Conservation (phyloP, 2,113 vertebrate species). For the Dasyurus viverrinus region DNA sequence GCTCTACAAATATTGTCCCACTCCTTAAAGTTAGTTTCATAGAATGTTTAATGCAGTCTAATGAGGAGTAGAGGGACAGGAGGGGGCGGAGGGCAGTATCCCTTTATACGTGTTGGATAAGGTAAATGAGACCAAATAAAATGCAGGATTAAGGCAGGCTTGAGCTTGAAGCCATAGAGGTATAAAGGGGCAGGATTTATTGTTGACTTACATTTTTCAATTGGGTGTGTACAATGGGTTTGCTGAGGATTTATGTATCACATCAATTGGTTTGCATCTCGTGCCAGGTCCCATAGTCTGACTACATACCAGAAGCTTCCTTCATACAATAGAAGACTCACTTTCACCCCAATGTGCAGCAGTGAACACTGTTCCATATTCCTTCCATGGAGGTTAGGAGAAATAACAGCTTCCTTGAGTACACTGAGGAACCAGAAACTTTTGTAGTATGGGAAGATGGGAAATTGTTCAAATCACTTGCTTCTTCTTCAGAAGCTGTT, state of each 20-base stretch:
- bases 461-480: neutral
- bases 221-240: constrained; percentile 82
- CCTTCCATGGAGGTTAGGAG: neutral
- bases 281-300: constrained; percentile 68
- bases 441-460: neutral
- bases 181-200: constrained; percentile 78
- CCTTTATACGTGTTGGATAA: constrained; percentile 66
- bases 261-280: constrained; percentile 67
- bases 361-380: neutral
- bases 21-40: constrained; percentile 65
- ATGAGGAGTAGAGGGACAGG: neutral
- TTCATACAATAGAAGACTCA: constrained; percentile 3
- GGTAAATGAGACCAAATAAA: constrained; percentile 77
- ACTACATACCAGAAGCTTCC: constrained; percentile 53
- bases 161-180: constrained; percentile 70
- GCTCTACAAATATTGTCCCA: constrained; percentile 66
- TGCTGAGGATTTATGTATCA: constrained; percentile 79
- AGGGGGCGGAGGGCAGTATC: constrained; percentile 41
- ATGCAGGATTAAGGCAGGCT: constrained; percentile 81
- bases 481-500: neutral
- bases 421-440: neutral
- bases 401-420: neutral
- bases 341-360: rapidly evolving
- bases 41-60: constrained; percentile 75
- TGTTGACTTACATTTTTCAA: constrained; percentile 86